Conservation (phyloP, 2,113 vertebrate species). For the Tonatia bakeri region DNA sequence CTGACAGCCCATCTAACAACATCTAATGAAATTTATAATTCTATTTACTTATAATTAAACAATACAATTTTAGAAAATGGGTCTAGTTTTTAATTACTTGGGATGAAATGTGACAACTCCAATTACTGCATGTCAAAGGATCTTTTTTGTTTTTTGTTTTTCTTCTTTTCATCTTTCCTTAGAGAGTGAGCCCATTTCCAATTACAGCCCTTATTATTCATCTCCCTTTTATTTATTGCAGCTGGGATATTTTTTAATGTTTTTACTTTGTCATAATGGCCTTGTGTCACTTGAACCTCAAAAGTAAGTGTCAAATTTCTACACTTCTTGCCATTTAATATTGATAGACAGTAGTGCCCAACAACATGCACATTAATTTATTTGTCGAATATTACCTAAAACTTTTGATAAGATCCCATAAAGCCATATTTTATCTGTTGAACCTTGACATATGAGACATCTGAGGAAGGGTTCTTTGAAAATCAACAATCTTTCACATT, state of each 20-base stretch:
- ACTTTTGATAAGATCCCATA: not conserved
- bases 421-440: not conserved
- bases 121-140: constrained; percentile 18
- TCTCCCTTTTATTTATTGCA: not conserved
- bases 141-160: constrained; percentile 23
- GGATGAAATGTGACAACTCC: constrained; percentile 26
- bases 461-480: not conserved
- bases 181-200: not conserved
- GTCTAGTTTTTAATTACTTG: constrained; percentile 23
- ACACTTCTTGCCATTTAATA: not conserved
- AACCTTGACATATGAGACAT: not conserved
- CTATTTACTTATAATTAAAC: constrained; percentile 63
- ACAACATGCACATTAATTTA: not conserved
- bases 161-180: constrained; percentile 17
- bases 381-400: constrained; percentile 33
- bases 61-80: constrained; percentile 7
- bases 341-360: not conserved
- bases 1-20: not conserved
- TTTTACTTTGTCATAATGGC: constrained; percentile 22
- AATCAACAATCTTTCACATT: not conserved
- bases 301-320: constrained; percentile 1
- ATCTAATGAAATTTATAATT: constrained; percentile 53
- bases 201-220: not conserved
- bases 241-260: not conserved
- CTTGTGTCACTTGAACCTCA: not conserved